A percentile compares a stretch with the other conserved stretches of the same genome.
Conservation (phyloP, 2,797 vertebrate genomes). For the Poliocrania exsul region DNA sequence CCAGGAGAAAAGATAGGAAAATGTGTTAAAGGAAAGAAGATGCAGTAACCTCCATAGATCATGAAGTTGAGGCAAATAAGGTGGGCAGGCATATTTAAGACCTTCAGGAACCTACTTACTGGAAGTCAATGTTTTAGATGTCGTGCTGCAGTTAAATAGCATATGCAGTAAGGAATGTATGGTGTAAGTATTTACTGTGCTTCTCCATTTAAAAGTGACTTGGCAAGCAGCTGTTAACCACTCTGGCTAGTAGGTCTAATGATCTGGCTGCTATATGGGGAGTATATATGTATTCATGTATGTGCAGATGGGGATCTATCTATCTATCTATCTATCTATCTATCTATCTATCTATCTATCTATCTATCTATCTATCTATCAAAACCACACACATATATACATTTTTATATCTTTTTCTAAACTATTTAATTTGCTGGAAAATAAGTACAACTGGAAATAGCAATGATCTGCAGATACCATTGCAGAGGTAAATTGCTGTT, state of each 20-base stretch:
- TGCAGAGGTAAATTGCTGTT: neutral
- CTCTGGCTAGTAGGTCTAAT: neutral
- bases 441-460: neutral
- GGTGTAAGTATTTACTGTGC: neutral
- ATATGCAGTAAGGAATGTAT: neutral
- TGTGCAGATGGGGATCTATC: fast-evolving
- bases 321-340: neutral
- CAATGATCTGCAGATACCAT: neutral
- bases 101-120: neutral
- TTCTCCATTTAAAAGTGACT: neutral
- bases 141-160: neutral
- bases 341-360: neutral
- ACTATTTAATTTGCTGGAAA: neutral
- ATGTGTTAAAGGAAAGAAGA: neutral
- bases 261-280: neutral
- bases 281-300: neutral
- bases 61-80: neutral
- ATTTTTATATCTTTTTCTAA: neutral
- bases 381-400: too few species aligned
- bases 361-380: neutral
- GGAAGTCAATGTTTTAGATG: neutral
- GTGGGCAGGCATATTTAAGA: neutral
- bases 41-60: neutral
- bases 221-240: neutral
- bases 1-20: neutral